Evolutionary conservation across 2,888 invertebrate species (phyloP), one percentile per base, ranked within the genome.

Genomic region (Synanthedon tipuliformis): DNA sequence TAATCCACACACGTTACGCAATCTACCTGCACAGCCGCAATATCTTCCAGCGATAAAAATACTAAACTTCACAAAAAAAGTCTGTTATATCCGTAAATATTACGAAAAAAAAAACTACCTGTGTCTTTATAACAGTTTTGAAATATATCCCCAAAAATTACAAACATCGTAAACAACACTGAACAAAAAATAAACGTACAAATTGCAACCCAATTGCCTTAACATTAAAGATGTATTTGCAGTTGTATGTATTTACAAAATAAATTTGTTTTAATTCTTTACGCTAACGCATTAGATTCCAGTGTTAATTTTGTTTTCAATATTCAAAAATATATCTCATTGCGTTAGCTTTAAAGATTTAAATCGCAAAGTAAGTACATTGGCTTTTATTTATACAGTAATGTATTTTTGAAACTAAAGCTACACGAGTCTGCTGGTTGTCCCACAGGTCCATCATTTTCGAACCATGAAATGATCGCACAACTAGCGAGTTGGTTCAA

Each of bases 31-130:
- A 13, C 50, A 50, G 49, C 41, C 16, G 23, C 16, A 12, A 15
- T 18, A 50, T 12, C 11, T 15, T 15, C 15, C 27, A 34, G 27
- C 12, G 23, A 54, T 52, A 27, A 50, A 52, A 50, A 52, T 41
- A 23, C 40, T 54, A 45, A 51, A 53, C 71, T 68, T 71, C 74
- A 75, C 76, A 78, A 75, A 78, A 23, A 23, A 75, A 75, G 64
- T 70, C 67, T 72, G 73, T 71, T 68, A 69, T 66, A 69, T 73
- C 72, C 74, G 75, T 75, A 74, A 75, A 76, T 72, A 77, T 69
- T 72, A 77, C 68, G 66, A 75, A 78, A 79, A 78, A 23, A 78
- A 72, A 57, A 55, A 55, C 71, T 81, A 81, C 81, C 81, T 81
- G 81, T 73, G 69, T 66, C 71, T 74, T 63, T 60, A 59, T 56